Conservation (phyloP, 2,113 vertebrate genomes). For the Nicator chloris region DNA sequence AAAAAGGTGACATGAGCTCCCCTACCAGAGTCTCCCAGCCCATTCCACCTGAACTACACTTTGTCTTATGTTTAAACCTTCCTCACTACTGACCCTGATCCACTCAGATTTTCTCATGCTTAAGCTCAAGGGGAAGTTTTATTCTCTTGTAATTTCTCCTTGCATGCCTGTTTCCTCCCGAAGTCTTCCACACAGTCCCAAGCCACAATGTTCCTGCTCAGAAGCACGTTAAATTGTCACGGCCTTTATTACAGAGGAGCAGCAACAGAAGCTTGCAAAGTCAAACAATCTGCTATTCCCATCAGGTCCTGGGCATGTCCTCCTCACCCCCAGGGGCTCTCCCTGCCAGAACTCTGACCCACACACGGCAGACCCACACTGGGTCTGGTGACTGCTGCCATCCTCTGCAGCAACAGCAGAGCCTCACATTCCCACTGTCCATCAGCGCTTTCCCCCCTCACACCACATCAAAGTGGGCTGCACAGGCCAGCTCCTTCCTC, state of each 20-base stretch:
- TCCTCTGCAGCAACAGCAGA: neutral
- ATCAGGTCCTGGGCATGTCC: neutral
- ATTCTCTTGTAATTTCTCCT: neutral
- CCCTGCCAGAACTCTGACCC: neutral
- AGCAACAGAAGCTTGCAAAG: neutral
- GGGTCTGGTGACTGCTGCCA: neutral
- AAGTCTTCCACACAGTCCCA: neutral
- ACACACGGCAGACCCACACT: neutral
- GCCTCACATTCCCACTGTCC: neutral
- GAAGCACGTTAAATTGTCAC: neutral
- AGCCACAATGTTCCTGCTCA: neutral
- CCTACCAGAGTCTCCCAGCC: neutral
- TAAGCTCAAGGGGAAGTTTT: neutral
- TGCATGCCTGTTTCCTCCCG: neutral
- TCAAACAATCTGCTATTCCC: neutral
- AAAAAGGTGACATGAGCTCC: neutral
- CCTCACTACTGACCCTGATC: neutral
- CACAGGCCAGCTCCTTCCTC: neutral
- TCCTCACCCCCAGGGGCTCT: neutral
- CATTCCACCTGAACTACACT: neutral
- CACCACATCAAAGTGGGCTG: neutral
- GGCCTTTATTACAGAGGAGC: neutral
- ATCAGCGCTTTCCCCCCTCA: neutral
- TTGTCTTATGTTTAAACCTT: neutral
- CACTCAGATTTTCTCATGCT: neutral